phyloP scores from a whole-genome alignment of 2,888 invertebrate species.

The Platycheirus rosarum region DNA sequence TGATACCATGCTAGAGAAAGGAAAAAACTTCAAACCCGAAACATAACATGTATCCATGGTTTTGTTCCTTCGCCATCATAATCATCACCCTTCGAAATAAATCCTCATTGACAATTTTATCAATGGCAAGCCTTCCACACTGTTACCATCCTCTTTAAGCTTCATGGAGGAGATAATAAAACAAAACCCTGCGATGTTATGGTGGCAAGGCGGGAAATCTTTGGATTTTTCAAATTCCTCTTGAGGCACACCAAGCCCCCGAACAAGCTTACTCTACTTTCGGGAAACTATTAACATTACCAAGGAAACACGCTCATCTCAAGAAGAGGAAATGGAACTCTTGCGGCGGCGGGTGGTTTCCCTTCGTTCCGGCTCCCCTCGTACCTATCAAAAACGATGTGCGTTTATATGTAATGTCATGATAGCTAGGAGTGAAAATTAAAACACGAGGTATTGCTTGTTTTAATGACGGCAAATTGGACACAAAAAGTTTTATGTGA shows the following conservation, averaged over 20 bases:
- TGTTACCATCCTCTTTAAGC: too few relatives aligned
- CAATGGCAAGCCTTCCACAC: slow-evolving; percentile 22
- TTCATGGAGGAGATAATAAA: slow-evolving; percentile 6
- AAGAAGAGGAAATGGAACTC: slow-evolving; percentile 24
- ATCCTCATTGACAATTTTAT: slow-evolving; percentile 40
- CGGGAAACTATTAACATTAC: slow-evolving; percentile 45
- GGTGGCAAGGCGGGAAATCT: not conserved
- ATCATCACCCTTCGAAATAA: slow-evolving; percentile 18
- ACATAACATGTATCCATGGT: not conserved
- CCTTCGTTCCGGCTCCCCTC: not conserved
- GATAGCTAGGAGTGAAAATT: slow-evolving; percentile 38
- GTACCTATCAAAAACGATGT: too few relatives aligned
- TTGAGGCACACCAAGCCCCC: slow-evolving; percentile 21
- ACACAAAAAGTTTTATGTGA: slow-evolving; percentile 13
- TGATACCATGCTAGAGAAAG: not conserved
- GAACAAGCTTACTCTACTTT: slow-evolving; percentile 16
- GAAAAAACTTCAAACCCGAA: too few relatives aligned
- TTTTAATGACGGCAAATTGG: slow-evolving; percentile 42
- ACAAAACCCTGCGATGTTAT: not conserved
- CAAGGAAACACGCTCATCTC: slow-evolving; percentile 32
- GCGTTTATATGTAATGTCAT: too few relatives aligned
- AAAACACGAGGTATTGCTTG: slow-evolving; percentile 27
- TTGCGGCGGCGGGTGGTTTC: slow-evolving; percentile 16
- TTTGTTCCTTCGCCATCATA: slow-evolving; percentile 7
- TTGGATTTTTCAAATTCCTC: slow-evolving; percentile 22